A percentile compares a stretch with the other conserved stretches of the same genome.
phyloP scores from a whole-genome alignment of 2,888 invertebrate species.

The Drosophila ustulata region DNA sequence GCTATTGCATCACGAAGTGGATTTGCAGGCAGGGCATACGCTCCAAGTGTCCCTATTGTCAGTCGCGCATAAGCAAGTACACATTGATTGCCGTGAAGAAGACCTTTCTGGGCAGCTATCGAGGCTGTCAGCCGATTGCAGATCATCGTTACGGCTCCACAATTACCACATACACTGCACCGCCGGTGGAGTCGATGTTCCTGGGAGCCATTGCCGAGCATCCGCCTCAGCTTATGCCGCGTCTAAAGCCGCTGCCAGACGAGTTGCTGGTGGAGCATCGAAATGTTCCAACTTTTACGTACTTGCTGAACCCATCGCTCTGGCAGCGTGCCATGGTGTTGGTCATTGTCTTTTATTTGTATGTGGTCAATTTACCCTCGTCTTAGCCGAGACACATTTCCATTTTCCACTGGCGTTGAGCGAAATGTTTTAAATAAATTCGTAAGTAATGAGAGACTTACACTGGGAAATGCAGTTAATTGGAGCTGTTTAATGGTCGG shows the following conservation, averaged over 20 bases:
- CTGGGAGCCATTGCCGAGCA: conserved; percentile 2
- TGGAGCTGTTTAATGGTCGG: conserved; percentile 12
- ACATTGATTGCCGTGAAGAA: conserved; percentile 47
- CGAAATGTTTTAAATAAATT: conserved; percentile 19
- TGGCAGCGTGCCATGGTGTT: conserved; percentile 30
- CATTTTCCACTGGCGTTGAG: neutral
- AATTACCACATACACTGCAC: neutral
- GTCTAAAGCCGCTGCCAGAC: conserved; percentile 37
- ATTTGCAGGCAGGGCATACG: neutral
- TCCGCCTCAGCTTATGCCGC: conserved; percentile 34
- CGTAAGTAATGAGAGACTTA: neutral
- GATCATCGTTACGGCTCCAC: conserved; percentile 28
- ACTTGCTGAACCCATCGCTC: conserved; percentile 5
- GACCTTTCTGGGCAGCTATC: neutral
- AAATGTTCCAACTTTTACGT: neutral
- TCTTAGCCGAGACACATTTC: neutral
- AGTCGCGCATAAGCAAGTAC: conserved; percentile 36
- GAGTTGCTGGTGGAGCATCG: conserved; percentile 25
- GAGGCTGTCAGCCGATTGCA: conserved; percentile 14
- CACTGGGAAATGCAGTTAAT: conserved; percentile 8
- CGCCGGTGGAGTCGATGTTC: conserved; percentile 38
- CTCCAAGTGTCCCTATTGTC: conserved; percentile 56
- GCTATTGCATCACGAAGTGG: conserved; percentile 48
- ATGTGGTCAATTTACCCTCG: neutral
- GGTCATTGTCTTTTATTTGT: conserved; percentile 23